These are phyloP conservation scores for Lynx canadensis DNA, from an alignment of 2,113 vertebrate genomes.

Conservation along the genomic window DNA sequence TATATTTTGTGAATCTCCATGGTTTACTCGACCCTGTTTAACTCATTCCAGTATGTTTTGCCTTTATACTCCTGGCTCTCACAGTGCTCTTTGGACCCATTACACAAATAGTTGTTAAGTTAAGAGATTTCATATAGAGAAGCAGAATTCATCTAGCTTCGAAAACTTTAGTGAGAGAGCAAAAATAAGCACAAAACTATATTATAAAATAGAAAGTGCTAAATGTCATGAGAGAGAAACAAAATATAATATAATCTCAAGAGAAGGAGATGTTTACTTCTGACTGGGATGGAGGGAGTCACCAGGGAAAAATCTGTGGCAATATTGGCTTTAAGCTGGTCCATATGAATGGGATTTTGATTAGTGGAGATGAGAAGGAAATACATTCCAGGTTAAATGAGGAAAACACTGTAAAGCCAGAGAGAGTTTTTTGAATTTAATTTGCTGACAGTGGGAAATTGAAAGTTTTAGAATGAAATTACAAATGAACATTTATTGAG, in stretches of 20 bases:
- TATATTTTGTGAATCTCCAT: background rate
- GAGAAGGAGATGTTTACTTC: background rate
- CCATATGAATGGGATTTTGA: background rate
- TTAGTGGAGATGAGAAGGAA: background rate
- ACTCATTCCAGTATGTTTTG: background rate
- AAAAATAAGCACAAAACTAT: background rate
- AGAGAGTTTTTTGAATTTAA: background rate
- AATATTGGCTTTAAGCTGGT: conserved; percentile 5
- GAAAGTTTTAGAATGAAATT: conserved; percentile 48
- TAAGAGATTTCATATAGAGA: background rate
- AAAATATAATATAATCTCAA: background rate
- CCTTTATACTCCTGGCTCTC: background rate
- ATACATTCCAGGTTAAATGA: background rate
- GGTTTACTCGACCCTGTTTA: background rate
- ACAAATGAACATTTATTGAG: background rate
- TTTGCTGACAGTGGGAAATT: background rate
- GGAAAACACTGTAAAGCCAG: background rate
- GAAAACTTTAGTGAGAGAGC: background rate
- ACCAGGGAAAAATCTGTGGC: background rate
- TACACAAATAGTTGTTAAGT: background rate
- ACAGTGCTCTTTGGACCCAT: background rate
- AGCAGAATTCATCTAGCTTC: background rate
- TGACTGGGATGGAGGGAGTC: background rate
- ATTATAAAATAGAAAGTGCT: conserved; percentile 4
- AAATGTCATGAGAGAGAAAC: background rate